Evolutionary conservation across 2,888 invertebrate genomes (phyloP), one percentile per base, ranked within the genome.

Genomic region (Standfussiana lucernea): DNA sequence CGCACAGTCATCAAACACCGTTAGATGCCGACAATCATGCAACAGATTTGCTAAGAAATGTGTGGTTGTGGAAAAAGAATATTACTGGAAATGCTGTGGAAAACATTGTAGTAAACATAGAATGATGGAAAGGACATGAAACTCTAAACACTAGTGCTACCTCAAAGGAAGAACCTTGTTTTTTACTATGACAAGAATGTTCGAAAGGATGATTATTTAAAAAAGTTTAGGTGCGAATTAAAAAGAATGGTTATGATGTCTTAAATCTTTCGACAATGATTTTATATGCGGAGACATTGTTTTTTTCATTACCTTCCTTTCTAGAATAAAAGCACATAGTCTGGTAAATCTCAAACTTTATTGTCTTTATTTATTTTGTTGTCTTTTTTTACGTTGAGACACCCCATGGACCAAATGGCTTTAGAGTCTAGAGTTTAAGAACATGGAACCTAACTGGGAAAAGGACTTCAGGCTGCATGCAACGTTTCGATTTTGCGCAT

Each of bases 1-100:
- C 62, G 59, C 78, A 53, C 65, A 77, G 77, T 83, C 82, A 84
- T 88, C 86, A 87, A 71, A 78, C 37, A 74, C 90, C 89, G 90
- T 90, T 90, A 68, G 47, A 77, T 75, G 62, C 75, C 80, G 74
- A 77, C 82, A 81, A 86, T 86, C 83, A 80, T 80, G 73, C 65
- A 62, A n/a, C 62, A 77, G 35, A 81, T 78, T 82, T 85, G 78
- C 73, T 69, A 59, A 47, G 56, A 75, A 83, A 82, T 82, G n/a
- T 72, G 61, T 21, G 32, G 56, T n/a, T 40, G 40, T 50, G 62
- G 79, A 72, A 70, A 75, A 80, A 72, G 1, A 72, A 64, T 83
- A 79, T 70, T 42, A 62, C 50, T 71, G n/a, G n/a, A 56, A 21
- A 18, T 53, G 32, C n/a, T n/a, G 21, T 62, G 35, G 42, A 28